Conservation (phyloP, 2,113 vertebrate species). For the Chlamydotis undulata region DNA sequence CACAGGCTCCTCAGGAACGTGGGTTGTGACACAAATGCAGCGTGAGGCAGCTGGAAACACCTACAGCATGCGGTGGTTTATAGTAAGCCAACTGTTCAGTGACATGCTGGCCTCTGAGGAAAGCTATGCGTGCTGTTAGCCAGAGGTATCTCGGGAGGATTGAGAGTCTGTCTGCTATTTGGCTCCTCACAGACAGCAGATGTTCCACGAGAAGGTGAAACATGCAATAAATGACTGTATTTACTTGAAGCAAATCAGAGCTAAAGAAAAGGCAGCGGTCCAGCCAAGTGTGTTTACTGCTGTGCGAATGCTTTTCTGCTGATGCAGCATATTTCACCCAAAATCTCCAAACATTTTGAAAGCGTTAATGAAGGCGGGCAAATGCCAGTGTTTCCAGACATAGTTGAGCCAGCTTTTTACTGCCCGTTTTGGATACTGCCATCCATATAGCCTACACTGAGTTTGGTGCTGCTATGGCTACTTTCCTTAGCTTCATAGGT, state of each 20-base stretch:
- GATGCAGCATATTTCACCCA: slow-evolving; percentile 1
- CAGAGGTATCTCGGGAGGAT: slow-evolving; percentile 40
- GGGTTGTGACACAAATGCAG: slow-evolving; percentile 8
- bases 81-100: slow-evolving; percentile 39
- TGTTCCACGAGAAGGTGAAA: slow-evolving; percentile 57
- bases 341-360: not conserved
- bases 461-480: not conserved
- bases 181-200: slow-evolving; percentile 56
- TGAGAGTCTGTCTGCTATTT: slow-evolving; percentile 34
- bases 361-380: not conserved
- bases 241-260: slow-evolving; percentile 45
- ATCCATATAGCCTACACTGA: not conserved
- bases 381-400: not conserved
- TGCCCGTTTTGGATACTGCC: not conserved
- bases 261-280: slow-evolving; percentile 9
- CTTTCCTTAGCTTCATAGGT: not conserved
- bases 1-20: not conserved
- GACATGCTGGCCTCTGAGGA: slow-evolving; percentile 45
- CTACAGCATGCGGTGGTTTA: not conserved
- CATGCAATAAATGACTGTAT: slow-evolving; percentile 33
- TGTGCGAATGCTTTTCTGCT: slow-evolving; percentile 11
- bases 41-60: slow-evolving; percentile 28
- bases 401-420: not conserved
- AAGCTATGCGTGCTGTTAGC: slow-evolving; percentile 14
- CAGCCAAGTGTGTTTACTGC: slow-evolving; percentile 47